A percentile compares a stretch with the other conserved stretches of the same genome.
Evolutionary conservation across 1,140 invertebrate species (phyloP).

Genomic region (Acarapis woodi): DNA sequence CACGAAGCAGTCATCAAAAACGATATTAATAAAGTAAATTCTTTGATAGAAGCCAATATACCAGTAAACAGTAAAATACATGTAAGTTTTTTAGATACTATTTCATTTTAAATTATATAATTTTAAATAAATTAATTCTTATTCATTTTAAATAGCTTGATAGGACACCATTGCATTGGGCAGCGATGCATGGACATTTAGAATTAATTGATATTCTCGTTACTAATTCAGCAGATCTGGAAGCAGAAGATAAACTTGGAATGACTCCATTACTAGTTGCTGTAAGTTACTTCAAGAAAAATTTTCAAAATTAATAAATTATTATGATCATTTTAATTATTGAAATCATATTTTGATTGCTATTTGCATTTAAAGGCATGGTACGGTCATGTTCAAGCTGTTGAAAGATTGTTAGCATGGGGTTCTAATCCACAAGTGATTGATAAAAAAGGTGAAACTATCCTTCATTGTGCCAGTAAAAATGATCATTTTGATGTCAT

Average conservation of each 20-base stretch:
- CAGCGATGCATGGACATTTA: slow-evolving; percentile 34
- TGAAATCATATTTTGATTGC: too few relatives aligned
- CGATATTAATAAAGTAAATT: slow-evolving; percentile 15
- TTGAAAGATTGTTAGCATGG: slow-evolving; percentile 36
- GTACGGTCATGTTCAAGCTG: slow-evolving; percentile 41
- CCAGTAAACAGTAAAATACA: slow-evolving; percentile 18
- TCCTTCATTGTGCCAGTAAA: slow-evolving; percentile 34
- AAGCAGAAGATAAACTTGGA: slow-evolving; percentile 43
- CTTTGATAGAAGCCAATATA: slow-evolving; percentile 15
- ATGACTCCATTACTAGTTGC: slow-evolving; percentile 51
- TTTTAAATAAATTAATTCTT: background rate
- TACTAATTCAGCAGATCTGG: slow-evolving; percentile 37
- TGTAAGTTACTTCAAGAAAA: too few relatives aligned
- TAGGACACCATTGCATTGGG: slow-evolving; percentile 41
- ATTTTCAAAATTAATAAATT: too few relatives aligned
- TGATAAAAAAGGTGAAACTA: slow-evolving; percentile 40
- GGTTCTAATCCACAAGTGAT: slow-evolving; percentile 37
- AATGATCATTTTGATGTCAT: slow-evolving; percentile 30
- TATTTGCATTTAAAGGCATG: too few relatives aligned
- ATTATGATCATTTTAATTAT: too few relatives aligned
- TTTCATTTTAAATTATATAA: background rate
- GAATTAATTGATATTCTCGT: slow-evolving; percentile 40
- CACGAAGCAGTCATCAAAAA: slow-evolving; percentile 19
- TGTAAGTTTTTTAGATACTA: slow-evolving; percentile 13
- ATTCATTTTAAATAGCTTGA: slow-evolving; percentile 26